Percentiles rank a stretch among this genome's conserved stretches.
These are phyloP conservation scores for Sebastes trivittatus DNA, from an alignment of 2,797 vertebrate genomes.

Conservation along the genomic window DNA sequence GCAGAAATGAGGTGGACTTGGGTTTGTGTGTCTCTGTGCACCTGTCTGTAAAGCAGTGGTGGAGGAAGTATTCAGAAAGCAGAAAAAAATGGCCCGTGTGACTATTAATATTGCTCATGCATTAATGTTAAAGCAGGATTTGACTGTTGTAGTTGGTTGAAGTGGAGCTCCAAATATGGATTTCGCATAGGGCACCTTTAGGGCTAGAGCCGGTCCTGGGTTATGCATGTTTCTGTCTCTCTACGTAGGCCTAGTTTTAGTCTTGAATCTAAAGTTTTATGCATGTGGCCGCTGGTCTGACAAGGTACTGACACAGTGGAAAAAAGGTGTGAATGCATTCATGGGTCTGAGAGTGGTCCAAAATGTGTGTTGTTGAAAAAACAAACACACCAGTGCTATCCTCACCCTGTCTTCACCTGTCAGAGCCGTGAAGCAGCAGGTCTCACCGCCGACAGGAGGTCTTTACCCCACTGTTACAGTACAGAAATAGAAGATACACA, in stretches of 20 bases:
- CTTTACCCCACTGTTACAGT: not conserved
- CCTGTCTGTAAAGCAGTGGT: too few species aligned
- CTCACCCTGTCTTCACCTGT: conserved; percentile 13
- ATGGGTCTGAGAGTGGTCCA: not conserved
- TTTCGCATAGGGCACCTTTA: too few species aligned
- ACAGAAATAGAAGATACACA: not conserved
- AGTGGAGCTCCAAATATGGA: too few species aligned
- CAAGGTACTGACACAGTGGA: not conserved
- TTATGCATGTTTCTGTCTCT: too few species aligned
- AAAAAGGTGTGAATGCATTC: not conserved
- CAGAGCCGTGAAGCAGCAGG: not conserved
- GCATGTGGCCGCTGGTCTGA: not conserved
- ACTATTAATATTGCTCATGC: too few species aligned
- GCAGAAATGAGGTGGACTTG: not conserved
- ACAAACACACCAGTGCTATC: not conserved
- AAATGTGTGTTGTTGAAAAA: conserved; percentile 1
- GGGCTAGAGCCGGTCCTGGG: too few species aligned
- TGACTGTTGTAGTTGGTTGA: too few species aligned
- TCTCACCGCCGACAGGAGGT: conserved; percentile 1
- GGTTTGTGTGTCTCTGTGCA: not conserved
- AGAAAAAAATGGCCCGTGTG: too few species aligned
- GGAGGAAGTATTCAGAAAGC: too few species aligned
- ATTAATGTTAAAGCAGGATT: too few species aligned
- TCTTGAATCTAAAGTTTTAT: not conserved
- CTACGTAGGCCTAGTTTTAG: too few species aligned